Evolutionary conservation across 2,888 invertebrate genomes (phyloP).

Genomic region (Tenthredo distinguenda): DNA sequence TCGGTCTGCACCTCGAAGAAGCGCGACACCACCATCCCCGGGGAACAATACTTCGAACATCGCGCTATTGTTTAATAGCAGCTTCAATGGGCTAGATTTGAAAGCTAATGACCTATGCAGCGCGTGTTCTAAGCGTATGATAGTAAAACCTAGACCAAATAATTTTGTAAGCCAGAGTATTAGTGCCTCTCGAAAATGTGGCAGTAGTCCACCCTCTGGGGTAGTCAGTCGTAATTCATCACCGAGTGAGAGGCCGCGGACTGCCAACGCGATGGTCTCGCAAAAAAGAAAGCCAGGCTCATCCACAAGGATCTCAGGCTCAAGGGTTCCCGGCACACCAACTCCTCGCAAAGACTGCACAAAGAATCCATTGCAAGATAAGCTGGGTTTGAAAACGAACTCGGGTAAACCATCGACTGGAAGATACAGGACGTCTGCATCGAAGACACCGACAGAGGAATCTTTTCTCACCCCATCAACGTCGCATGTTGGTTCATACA

Average conservation of each 20-base stretch:
- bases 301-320: background rate
- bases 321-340: background rate
- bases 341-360: background rate
- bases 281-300: background rate
- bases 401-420: background rate
- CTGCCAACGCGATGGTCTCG: conserved; percentile 37
- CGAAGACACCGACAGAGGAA: conserved; percentile 8
- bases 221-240: conserved; percentile 34
- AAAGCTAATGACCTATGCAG: background rate
- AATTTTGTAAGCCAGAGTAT: background rate
- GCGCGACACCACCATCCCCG: background rate
- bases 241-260: conserved; percentile 32
- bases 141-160: background rate
- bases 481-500: conserved; percentile 24
- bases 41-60: background rate
- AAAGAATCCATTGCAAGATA: background rate
- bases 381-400: background rate
- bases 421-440: background rate
- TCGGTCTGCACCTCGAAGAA: background rate
- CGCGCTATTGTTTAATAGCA: background rate
- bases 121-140: background rate
- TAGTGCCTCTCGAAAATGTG: background rate
- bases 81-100: background rate
- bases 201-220: conserved; percentile 41
- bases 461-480: conserved; percentile 56